Evolutionary conservation across 2,113 vertebrate species (phyloP).

Genomic region (Telmatochromis sp.): DNA sequence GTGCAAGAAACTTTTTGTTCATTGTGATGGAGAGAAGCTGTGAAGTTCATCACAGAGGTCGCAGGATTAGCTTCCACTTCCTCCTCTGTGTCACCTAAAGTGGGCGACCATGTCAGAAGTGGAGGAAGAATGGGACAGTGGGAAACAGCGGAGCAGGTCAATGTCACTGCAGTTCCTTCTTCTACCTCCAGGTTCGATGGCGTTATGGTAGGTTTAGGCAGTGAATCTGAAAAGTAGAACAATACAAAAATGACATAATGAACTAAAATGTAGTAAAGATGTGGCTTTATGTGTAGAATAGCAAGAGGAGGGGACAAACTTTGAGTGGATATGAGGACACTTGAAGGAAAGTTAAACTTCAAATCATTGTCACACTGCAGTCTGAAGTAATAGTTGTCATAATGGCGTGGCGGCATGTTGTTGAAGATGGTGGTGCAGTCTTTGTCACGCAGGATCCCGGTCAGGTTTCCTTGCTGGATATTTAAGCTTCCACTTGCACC

Average conservation of each 20-base stretch:
- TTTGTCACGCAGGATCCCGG: slow-evolving; percentile 17
- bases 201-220: slow-evolving; percentile 17
- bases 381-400: slow-evolving; percentile 44
- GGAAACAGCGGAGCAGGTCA: slow-evolving; percentile 39
- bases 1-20: slow-evolving; percentile 29
- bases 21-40: slow-evolving; percentile 42
- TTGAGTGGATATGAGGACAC: background rate
- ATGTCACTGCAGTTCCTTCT: slow-evolving; percentile 35
- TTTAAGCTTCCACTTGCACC: background rate
- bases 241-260: background rate
- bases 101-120: slow-evolving; percentile 45
- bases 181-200: slow-evolving; percentile 22
- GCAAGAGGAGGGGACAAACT: background rate
- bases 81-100: slow-evolving; percentile 15
- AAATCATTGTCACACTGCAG: slow-evolving; percentile 33
- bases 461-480: slow-evolving; percentile 37
- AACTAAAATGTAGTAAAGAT: background rate
- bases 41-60: slow-evolving; percentile 51
- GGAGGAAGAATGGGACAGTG: slow-evolving; percentile 49
- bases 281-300: background rate
- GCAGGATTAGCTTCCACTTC: background rate
- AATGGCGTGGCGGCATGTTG: background rate
- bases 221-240: slow-evolving; percentile 19
- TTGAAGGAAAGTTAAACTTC: slow-evolving; percentile 23
- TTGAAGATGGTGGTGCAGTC: slow-evolving; percentile 58